phyloP scores from a whole-genome alignment of 2,113 vertebrate species.

The Caretta caretta region DNA sequence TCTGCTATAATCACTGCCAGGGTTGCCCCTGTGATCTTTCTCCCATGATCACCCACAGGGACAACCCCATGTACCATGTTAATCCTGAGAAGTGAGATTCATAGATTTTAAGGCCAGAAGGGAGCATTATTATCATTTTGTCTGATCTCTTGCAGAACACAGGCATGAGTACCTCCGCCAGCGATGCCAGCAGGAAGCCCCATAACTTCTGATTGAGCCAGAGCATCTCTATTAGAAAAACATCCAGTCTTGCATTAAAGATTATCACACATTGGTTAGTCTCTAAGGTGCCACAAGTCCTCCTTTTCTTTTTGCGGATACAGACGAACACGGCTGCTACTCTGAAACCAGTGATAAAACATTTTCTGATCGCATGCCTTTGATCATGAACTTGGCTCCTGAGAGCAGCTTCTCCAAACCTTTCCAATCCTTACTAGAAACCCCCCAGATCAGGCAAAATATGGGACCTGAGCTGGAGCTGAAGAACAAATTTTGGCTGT shows the following conservation, averaged over 20 bases:
- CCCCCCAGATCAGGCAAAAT: background rate
- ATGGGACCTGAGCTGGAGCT: background rate
- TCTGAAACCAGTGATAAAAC: background rate
- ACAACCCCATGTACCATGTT: background rate
- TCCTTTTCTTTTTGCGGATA: too few relatives aligned
- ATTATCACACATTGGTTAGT: background rate
- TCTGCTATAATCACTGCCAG: background rate
- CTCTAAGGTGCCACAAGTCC: too few relatives aligned
- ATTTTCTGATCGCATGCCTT: background rate
- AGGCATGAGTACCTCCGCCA: background rate
- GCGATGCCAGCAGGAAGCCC: background rate
- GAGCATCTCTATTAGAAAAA: background rate
- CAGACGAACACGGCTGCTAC: too few relatives aligned
- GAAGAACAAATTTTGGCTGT: background rate
- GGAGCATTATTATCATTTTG: background rate
- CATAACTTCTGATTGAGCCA: background rate
- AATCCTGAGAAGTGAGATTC: background rate
- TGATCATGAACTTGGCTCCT: background rate
- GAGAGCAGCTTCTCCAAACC: background rate
- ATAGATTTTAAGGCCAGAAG: background rate
- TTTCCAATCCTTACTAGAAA: background rate
- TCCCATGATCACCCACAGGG: background rate
- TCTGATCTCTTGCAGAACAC: background rate
- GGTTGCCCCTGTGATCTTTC: background rate
- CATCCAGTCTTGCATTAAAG: background rate